Base-by-base conservation (phyloP, 92 coral and sea anemone species). In the Umimayanthus kanabou region DNA sequence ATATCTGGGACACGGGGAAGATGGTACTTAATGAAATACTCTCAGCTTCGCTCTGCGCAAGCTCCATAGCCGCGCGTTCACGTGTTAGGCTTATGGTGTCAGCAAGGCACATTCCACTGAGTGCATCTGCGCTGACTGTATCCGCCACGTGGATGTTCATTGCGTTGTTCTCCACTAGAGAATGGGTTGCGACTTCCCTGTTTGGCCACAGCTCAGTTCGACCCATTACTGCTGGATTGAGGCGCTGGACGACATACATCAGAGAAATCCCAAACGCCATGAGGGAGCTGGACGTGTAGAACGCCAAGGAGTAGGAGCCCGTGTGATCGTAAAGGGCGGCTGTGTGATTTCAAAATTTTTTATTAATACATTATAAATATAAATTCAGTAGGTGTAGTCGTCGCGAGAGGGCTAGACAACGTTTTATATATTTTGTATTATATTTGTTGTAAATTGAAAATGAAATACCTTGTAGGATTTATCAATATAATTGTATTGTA, bases 281-380 rank as follows among this genome's bases (percentile, higher is more conserved):
- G 40, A 90, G 73, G 13, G 82, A 40, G 70, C 93, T 89, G 28
- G 94, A 91, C 4, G 61, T 82, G 57, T 90, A 81, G 90, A 95
- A 93, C 23, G 92, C 88, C 26, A 84, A 75, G 39, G 85, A 86
- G 89, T 93, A 95, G 69, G 98, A 93, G 11, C 88, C 86, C 58
- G 92, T 89, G 75, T 89, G 87, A 58, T 93, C 94, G 90, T 90
- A 92, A 16, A 95, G 82, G 71, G 90, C 84, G 23, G 96, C 98
- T 95, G 79, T 22, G 16, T 20, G 58, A 29, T 20, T 57, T 11
- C 22, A n/a, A 26, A 53, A 30, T 40, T 53, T 20, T 11, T 3
- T 42, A 28, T 82, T 88, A 26, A 28, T 11, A 70, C 1, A 23
- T 16, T 14, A 39, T 39, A 33, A 33, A 33, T 33, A 33, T 33